phyloP scores from a whole-genome alignment of 2,888 invertebrate species.

The Rhingia campestris region DNA sequence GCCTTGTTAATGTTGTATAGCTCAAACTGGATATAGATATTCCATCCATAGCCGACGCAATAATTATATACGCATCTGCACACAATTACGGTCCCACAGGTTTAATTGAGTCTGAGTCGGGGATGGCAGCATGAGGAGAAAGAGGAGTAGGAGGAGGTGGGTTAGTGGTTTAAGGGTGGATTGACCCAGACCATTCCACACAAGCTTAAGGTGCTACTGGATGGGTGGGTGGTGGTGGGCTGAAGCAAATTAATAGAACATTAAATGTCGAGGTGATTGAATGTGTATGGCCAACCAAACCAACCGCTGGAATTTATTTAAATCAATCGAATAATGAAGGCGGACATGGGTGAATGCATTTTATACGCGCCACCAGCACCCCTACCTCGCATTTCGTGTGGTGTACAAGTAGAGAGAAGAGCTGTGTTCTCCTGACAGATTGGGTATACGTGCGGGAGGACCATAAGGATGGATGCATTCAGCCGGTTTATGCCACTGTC shows the following conservation, averaged over 20 bases:
- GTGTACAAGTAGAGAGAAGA: neutral
- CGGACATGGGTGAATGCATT: conserved; percentile 19
- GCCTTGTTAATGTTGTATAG: conserved; percentile 49
- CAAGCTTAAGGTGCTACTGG: conserved; percentile 29
- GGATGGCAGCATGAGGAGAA: neutral
- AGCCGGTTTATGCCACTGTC: conserved; percentile 35
- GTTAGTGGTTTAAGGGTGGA: neutral
- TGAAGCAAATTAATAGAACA: conserved; percentile 68
- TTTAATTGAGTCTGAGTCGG: conserved; percentile 69
- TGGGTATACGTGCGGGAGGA: conserved; percentile 6
- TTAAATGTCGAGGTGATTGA: conserved; percentile 69
- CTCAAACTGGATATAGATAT: conserved; percentile 42
- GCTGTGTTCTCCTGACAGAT: conserved; percentile 47
- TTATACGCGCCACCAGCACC: neutral
- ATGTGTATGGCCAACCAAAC: conserved; percentile 62
- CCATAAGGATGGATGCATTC: conserved; percentile 23
- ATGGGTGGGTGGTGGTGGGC: neutral
- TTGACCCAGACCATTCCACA: conserved; percentile 5
- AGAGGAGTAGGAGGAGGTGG: neutral
- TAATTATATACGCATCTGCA: conserved; percentile 70
- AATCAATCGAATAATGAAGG: conserved; percentile 71
- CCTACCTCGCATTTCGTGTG: neutral
- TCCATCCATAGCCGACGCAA: conserved; percentile 22
- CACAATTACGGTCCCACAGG: conserved; percentile 68
- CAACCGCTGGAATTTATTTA: conserved; percentile 71